A percentile compares a stretch with the other conserved stretches of the same genome.
phyloP scores from a whole-genome alignment of 2,888 invertebrate species.

The Brassicogethes aeneus region DNA sequence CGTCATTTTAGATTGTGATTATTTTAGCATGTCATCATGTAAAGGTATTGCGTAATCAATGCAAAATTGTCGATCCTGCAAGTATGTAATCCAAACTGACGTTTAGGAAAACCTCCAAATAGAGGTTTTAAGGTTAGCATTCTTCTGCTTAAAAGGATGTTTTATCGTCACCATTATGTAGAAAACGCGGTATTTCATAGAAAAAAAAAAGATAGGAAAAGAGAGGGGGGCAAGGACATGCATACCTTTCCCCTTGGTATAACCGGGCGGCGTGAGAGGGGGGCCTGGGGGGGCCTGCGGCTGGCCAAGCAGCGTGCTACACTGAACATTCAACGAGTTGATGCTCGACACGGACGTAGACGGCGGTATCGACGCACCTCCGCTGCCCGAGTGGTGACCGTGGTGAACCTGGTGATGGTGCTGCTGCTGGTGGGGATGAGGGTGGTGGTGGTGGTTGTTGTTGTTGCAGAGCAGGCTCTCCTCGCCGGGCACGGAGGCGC shows the following conservation, averaged over 20 bases:
- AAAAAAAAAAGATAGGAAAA: too few species aligned
- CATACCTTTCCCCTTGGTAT: slow-evolving; percentile 38
- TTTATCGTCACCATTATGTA: too few species aligned
- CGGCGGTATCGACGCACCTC: slow-evolving; percentile 40
- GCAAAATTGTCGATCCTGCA: too few species aligned
- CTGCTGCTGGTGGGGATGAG: slow-evolving; percentile 16
- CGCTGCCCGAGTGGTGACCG: slow-evolving; percentile 23
- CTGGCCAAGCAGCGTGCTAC: slow-evolving; percentile 28
- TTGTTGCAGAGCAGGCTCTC: slow-evolving; percentile 44
- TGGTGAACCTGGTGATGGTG: slow-evolving; percentile 6
- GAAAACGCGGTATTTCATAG: too few species aligned
- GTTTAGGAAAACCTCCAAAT: too few species aligned
- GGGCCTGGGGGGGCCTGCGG: slow-evolving; percentile 33
- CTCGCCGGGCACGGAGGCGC: slow-evolving; percentile 53
- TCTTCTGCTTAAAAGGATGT: too few species aligned
- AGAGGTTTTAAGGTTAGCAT: too few species aligned
- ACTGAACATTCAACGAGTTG: slow-evolving; percentile 41
- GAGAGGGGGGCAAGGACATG: slow-evolving; percentile 14
- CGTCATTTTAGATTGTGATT: too few species aligned
- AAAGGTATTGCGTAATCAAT: too few species aligned
- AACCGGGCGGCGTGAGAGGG: slow-evolving; percentile 25
- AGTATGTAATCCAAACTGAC: too few species aligned
- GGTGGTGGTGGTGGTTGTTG: slow-evolving; percentile 29
- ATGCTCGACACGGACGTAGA: slow-evolving; percentile 46
- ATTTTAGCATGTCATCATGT: too few species aligned